Base-by-base conservation (phyloP, 2,113 vertebrate species). In the Phalacrocorax carbo region DNA sequence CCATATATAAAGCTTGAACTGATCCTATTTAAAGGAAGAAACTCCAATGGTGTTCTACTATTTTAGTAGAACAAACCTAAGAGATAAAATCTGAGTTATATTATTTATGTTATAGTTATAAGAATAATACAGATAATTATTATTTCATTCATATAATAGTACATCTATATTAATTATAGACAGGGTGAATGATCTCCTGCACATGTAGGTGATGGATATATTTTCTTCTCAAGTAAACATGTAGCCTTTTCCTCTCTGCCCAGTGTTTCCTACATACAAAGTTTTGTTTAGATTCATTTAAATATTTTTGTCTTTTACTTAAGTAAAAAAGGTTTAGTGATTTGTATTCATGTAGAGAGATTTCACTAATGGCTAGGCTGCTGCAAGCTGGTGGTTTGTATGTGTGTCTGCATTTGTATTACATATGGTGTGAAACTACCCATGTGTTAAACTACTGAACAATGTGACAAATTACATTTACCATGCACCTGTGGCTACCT, bases 391-490 rank as follows among this genome's bases (percentile, higher is more conserved):
- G 52, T 93, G 29, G 13, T 82, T 89, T 94, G 32, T 94, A 22
- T 51, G 36, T 78, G 72, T 73, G 49, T 81, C 78, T 95, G 81
- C 48, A 30, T 91, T 95, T 94, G 66, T 83, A 32, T 44, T 93
- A 72, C 93, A 86, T 88, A 87, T 77, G 81, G 95, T 66, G 87
- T 91, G 95, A 86, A 95, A 94, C 91, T 78, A 90, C 65, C 70
- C 93, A 86, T 93, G 97, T 93, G 93, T 94, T 95, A 96, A 95
- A 95, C 87, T 71, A 71, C 78, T 88, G 86, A 96, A 97, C 93
- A 95, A 93, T 91, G 82, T 96, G 94, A 96, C 97, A 97, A 95
- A 97, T 96, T 95, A 66, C 89, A 97, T 96, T 94, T 95, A 90
- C 90, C 75, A 80, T 77, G 87, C 94, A 97, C 94, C 95, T 96